Base-by-base conservation (phyloP, 1,140 invertebrate genomes). In the Tribolium madens region DNA sequence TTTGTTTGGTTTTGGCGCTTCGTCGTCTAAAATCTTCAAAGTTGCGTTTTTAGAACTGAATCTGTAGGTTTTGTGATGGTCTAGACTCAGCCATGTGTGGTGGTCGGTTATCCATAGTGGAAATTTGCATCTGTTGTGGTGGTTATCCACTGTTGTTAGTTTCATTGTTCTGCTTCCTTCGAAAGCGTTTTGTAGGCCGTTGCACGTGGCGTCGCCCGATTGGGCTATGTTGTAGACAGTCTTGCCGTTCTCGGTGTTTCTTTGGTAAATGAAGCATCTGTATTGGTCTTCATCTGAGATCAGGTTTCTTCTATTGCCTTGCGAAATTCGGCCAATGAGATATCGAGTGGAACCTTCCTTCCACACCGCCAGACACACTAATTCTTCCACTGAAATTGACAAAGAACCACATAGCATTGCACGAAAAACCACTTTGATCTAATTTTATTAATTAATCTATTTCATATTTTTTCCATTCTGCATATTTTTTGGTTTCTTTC, bases 321-420 rank as follows among this genome's bases (percentile, higher is more conserved):
- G 85, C 73, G 86, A 86, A 82, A 91, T 82, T 85, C 89, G 89
- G 0, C 93, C 94, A 42, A 96, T 92, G 31, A 96, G 88, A 85
- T 96, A 96, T 76, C 92, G 88, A 5, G 92, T 90, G 64, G 93
- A 94, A 46, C 94, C 94, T 84, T 96, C 94, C 84, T 93, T 95
- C 95, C 95, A 96, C 10, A 91, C 91, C 0, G 93, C 95, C 47
- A 95, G 86, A 82, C 95, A 96, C 82, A 93, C 90, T 18, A 96
- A 86, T 86, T 95, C 94, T 84, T 95, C 93, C 72, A 92, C 94
- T 96, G 87, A 46, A 89, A 89, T 50, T 4, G 13, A 7, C 6
- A 4, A 50, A 73, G n/a, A 68, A 17, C 7, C 12, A 13, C 2
- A 26, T 26, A 26, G 21, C 2, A 26, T 26, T 26, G 21, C n/a